Evolutionary conservation across 2,797 vertebrate species (phyloP), one percentile per base, ranked within the genome.

Genomic region (Sparus aurata): DNA sequence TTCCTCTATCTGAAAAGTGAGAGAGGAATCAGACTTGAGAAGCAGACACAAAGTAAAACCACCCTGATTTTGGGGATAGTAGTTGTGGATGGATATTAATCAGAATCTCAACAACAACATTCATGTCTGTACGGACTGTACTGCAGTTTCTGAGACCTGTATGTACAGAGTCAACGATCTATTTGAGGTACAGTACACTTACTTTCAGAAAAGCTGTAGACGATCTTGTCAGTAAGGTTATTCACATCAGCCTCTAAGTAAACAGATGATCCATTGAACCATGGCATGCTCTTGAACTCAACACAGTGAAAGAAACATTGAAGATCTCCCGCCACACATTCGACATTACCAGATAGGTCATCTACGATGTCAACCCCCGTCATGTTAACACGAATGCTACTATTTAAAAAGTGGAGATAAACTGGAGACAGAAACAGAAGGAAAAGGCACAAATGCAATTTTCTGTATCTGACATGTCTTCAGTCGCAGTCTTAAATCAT

Each of bases 241-340:
- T 2, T 0, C 38, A 55, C 25, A 0, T 2, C 1, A 4, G n/a
- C n/a, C 0, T 70, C 2, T 0, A 72, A 23, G 46, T 83, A 88
- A 4, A 0, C 0, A 17, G 0, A 4, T 2, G 78, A 60, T 20
- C 1, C 49, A 18, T 7, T 64, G 55, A 75, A 76, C 61, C 7
- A 38, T 0, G 0, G 0, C 0, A 0, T 0, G 1, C 22, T 4
- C 3, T 0, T 23, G 20, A 0, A 4, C 7, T 34, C 8, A 34
- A 34, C 34, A 55, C 89, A 90, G 0, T 1, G 0, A 12, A 87
- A 38, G 10, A 25, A 0, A 25, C 79, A 88, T 2, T 2, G 0
- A 0, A 0, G 0, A 0, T 0, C 2, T 1, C 7, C 0, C 0
- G 0, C 0, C 0, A 0, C 0, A n/a, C 83, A 88, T 0, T 0